Base-by-base conservation (phyloP, 1,140 invertebrate genomes). In the Nebria ingens region DNA sequence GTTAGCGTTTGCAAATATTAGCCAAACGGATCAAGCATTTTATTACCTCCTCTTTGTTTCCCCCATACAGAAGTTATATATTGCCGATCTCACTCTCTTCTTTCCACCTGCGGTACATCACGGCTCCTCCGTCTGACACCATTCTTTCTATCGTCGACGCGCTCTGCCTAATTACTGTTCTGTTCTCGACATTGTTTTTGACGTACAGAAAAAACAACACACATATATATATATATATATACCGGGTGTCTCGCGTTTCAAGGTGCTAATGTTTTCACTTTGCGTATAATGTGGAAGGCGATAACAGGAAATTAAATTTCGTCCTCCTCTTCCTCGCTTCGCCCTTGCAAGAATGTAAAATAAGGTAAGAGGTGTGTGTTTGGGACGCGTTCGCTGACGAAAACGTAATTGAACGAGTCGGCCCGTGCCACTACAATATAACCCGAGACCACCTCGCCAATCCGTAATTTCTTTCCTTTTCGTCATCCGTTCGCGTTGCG, bases 261-360 rank as follows among this genome's bases (percentile, higher is more conserved):
- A 69, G 66, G 65, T 68, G 68, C 64, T 70, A 70, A 70, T 70
- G 68, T 69, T 70, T 70, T 68, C 63, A 63, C 62, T 63, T 65
- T 63, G 62, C 65, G 63, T 65, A 65, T 63, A 61, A 61, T 65
- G 64, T 61, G 65, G 59, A 61, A 64, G 65, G 62, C 64, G 64
- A 59, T 61, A 17, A 45, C 67, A 70, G 68, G 68, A 70, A 70
- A 70, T 70, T 70, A 69, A 70, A 70, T 70, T 70, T 70, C n/a
- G n/a, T n/a, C n/a, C n/a, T n/a, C n/a, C n/a, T n/a, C n/a, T n/a
- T n/a, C n/a, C n/a, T n/a, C n/a, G n/a, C n/a, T n/a, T n/a, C 65
- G 61, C 67, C 60, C 60, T 64, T 65, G 64, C 68, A 68, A 66
- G n/a, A n/a, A n/a, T n/a, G n/a, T n/a, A 65, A 45, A 70, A 69